These are phyloP conservation scores for Phthorimaea operculella DNA, from an alignment of 1,140 invertebrate genomes.

Conservation along the genomic window DNA sequence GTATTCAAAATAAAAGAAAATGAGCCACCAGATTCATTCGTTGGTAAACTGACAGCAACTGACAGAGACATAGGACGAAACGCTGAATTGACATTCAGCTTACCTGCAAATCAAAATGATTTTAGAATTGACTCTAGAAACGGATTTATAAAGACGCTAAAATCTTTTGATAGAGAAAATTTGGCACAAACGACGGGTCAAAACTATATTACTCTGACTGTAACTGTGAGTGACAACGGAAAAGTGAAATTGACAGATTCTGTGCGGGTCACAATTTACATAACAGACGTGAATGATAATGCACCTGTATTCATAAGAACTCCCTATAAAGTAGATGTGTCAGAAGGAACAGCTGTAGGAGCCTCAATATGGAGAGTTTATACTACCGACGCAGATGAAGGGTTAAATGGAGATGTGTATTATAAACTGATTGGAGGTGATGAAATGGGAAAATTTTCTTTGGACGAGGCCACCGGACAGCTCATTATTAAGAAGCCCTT, in stretches of 20 bases:
- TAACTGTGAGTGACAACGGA: conserved; percentile 90
- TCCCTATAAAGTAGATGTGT: conserved; percentile 87
- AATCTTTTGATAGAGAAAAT: conserved; percentile 88
- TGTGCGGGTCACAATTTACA: conserved; percentile 88
- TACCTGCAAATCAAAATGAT: conserved; percentile 81
- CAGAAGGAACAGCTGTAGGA: conserved; percentile 81
- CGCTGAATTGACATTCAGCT: conserved; percentile 89
- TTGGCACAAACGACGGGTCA: conserved; percentile 79
- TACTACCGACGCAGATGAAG: conserved; percentile 90
- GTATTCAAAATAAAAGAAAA: conserved; percentile 89
- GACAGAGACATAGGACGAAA: conserved; percentile 92
- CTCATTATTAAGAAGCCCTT: conserved; percentile 79
- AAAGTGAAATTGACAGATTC: conserved; percentile 81
- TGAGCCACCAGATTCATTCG: conserved; percentile 87
- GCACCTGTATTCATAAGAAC: conserved; percentile 83
- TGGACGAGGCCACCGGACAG: conserved; percentile 91
- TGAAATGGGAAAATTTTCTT: conserved; percentile 80
- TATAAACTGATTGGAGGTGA: conserved; percentile 87
- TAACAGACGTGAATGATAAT: conserved; percentile 95
- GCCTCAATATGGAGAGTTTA: conserved; percentile 86
- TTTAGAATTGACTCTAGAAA: conserved; percentile 91
- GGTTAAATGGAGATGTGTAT: conserved; percentile 89
- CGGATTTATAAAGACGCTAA: conserved; percentile 89
- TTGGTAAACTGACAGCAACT: conserved; percentile 88
- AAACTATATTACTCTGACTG: conserved; percentile 84